Evolutionary conservation across 2,113 vertebrate species (phyloP).

Genomic region (Eulemur rufifrons): DNA sequence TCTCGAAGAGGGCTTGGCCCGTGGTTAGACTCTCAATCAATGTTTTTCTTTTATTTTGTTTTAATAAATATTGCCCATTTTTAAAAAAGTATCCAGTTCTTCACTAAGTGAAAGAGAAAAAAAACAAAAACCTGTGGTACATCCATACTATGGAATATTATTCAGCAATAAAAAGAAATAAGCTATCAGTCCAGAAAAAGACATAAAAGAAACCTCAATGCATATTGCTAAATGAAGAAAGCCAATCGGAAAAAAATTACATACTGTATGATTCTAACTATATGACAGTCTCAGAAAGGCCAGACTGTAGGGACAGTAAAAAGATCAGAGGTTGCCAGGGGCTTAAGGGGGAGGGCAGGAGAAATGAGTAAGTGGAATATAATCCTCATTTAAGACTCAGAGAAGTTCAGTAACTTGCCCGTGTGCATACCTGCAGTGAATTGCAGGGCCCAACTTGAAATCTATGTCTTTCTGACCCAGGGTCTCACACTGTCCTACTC

Average conservation of each 20-base stretch:
- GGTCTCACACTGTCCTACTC: neutral
- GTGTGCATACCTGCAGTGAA: neutral
- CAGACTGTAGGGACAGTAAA: neutral
- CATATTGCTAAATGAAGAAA: neutral
- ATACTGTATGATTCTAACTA: neutral
- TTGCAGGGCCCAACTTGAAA: neutral
- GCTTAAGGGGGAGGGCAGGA: accelerated
- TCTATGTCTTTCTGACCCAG: neutral
- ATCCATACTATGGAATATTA: neutral
- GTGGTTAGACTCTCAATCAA: neutral
- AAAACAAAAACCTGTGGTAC: neutral
- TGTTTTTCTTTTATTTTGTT: neutral
- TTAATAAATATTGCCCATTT: neutral
- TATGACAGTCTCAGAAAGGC: neutral
- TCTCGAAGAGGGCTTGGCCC: neutral
- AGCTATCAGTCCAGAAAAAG: neutral
- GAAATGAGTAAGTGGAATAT: neutral
- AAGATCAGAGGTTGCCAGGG: neutral
- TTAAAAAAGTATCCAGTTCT: neutral
- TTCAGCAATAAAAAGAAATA: neutral
- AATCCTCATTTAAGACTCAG: neutral
- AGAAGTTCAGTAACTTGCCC: neutral
- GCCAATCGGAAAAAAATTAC: neutral
- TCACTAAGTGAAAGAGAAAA: neutral
- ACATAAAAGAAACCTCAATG: neutral